These are phyloP conservation scores for Narcine bancroftii DNA, from an alignment of 2,113 vertebrate genomes.

Conservation along the genomic window DNA sequence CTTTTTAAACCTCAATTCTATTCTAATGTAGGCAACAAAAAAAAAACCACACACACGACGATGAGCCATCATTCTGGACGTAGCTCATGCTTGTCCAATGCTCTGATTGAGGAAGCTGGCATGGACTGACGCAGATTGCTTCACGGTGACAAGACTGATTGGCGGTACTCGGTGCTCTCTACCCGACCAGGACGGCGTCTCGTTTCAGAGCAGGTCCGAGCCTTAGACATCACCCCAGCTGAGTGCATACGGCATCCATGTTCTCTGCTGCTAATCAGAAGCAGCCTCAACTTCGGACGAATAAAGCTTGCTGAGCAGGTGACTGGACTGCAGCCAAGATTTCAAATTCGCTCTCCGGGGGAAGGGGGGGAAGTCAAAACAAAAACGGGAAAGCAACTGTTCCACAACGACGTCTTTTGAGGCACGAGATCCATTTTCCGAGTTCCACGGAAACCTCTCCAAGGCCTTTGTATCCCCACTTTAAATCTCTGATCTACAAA, in stretches of 20 bases:
- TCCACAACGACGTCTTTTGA: background rate
- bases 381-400: background rate
- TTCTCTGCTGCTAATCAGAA: too few relatives aligned
- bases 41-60: background rate
- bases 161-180: background rate
- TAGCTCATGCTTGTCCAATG: background rate
- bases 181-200: background rate
- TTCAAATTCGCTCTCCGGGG: background rate
- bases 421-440: slow-evolving; percentile 11
- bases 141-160: background rate
- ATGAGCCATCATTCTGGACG: background rate
- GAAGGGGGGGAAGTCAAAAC: background rate
- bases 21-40: slow-evolving; percentile 8
- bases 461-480: background rate
- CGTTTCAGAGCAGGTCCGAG: background rate
- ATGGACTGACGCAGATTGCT: background rate
- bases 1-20: background rate
- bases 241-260: background rate
- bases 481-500: slow-evolving; percentile 34
- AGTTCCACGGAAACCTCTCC: slow-evolving; percentile 23
- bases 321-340: background rate
- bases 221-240: background rate
- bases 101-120: too few relatives aligned
- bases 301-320: background rate
- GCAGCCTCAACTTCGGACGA: background rate